Percentiles rank a stretch among this genome's conserved stretches.
Conservation (phyloP, 2,888 invertebrate species). For the Trisateles emortualis region DNA sequence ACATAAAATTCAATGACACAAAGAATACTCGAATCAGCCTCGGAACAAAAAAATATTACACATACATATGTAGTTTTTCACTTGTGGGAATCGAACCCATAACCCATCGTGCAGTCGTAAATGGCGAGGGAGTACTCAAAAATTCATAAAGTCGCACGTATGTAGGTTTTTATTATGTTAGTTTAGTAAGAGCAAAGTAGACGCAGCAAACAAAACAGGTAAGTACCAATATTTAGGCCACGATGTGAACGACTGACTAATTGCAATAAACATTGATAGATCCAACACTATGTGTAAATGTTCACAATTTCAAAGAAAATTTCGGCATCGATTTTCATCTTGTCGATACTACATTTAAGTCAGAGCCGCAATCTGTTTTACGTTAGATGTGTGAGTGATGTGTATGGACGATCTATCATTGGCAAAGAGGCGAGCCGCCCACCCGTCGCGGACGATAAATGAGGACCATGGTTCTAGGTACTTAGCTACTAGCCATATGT, state of each 20-base stretch:
- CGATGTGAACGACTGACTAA: slow-evolving; percentile 3
- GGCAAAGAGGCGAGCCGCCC: slow-evolving; percentile 51
- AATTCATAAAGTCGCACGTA: too few relatives aligned
- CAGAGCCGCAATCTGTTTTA: slow-evolving; percentile 63
- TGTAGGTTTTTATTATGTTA: too few relatives aligned
- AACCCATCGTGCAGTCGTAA: too few relatives aligned
- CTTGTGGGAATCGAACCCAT: too few relatives aligned
- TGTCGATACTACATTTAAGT: slow-evolving; percentile 57
- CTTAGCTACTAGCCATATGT: background rate
- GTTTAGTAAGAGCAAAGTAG: too few relatives aligned
- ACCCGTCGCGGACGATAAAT: slow-evolving; percentile 45
- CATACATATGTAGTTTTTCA: too few relatives aligned
- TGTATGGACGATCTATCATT: slow-evolving; percentile 65
- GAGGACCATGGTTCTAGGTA: slow-evolving; percentile 14
- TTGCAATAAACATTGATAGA: slow-evolving; percentile 27
- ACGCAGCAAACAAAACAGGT: too few relatives aligned
- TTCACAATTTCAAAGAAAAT: slow-evolving; percentile 68
- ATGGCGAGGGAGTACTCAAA: too few relatives aligned
- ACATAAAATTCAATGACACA: too few relatives aligned
- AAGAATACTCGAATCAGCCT: too few relatives aligned
- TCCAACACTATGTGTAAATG: slow-evolving; percentile 29
- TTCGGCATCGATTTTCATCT: slow-evolving; percentile 64
- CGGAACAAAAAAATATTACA: too few relatives aligned
- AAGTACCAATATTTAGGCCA: background rate
- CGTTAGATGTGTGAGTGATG: slow-evolving; percentile 64